phyloP scores from a whole-genome alignment of 2,113 vertebrate species.

The Chaenocephalus aceratus region DNA sequence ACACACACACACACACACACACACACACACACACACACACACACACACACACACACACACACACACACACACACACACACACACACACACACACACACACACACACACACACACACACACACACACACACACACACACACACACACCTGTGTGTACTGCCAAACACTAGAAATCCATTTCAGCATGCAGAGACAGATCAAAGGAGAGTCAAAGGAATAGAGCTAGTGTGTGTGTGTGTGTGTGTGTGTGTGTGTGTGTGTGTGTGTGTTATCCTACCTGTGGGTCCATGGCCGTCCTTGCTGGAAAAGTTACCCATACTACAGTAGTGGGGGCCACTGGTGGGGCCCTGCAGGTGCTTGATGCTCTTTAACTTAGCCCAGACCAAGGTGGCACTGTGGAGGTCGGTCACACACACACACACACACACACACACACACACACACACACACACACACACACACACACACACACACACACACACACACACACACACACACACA shows the following conservation, averaged over 20 bases:
- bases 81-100: slow-evolving; percentile 9
- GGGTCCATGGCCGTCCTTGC: slow-evolving; percentile 80
- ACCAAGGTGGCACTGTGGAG: slow-evolving; percentile 35
- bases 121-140: not conserved
- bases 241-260: slow-evolving; percentile 10
- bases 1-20: slow-evolving; percentile 8
- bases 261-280: slow-evolving; percentile 70
- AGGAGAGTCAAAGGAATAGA: slow-evolving; percentile 14
- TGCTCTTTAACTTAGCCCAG: slow-evolving; percentile 37
- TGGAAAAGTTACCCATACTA: slow-evolving; percentile 84
- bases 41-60: slow-evolving; percentile 13
- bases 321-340: slow-evolving; percentile 38
- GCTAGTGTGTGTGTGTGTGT: not conserved
- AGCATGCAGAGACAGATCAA: slow-evolving; percentile 14
- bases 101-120: slow-evolving; percentile 27
- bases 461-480: slow-evolving; percentile 49
- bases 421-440: slow-evolving; percentile 24
- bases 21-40: slow-evolving; percentile 23
- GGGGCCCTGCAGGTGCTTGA: slow-evolving; percentile 60
- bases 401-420: slow-evolving; percentile 50
- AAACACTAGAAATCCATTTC: slow-evolving; percentile 36
- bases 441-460: slow-evolving; percentile 50
- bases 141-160: not conserved
- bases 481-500: slow-evolving; percentile 31
- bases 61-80: slow-evolving; percentile 20